Base-by-base conservation (phyloP, 2,888 invertebrate species). In the Eristalis intricaria region DNA sequence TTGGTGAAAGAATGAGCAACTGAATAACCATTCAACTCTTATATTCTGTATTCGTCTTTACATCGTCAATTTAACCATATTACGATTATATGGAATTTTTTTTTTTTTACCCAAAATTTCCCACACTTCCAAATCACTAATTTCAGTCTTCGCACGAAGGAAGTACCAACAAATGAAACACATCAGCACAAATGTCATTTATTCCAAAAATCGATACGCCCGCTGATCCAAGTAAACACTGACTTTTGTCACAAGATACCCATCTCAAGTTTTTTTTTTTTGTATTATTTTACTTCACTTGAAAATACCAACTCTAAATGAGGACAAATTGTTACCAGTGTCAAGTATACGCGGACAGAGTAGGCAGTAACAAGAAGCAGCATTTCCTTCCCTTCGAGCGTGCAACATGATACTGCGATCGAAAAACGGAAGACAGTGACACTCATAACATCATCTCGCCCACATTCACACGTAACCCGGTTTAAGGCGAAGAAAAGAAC, bases 321-420 rank as follows among this genome's bases (percentile, higher is more conserved):
- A 56, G 68, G 84, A 87, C 87, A 87, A 87, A 87, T 87, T 87
- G 87, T 71, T 80, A 76, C 79, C 83, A 76, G 35, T 64, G 58
- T 75, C 83, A 61, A 65, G 66, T 79, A 75, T 66, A 66, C 32
- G 50, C 11, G 13, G 23, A 63, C 58, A 19, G 83, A 79, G 86
- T 87, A 83, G 86, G 86, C 79, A 79, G 69, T 61, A 56, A 43
- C 50, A 38, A 60, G 15, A 40, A 65, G 29, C 43, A 61, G 70
- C 83, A 74, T 77, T 29, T 60, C 29, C 65, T 84, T 63, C 61
- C 10, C 11, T 19, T 4, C 61, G 76, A 50, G 19, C 50, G 58
- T 76, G 84, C 78, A 85, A 74, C 73, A 73, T 69, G 68, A 64
- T 23, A 65, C 68, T 66, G 75, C 83, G 78, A 79, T 79, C 73